Base-by-base conservation (phyloP, 2,888 invertebrate genomes). In the Lasioglossum vierecki region DNA sequence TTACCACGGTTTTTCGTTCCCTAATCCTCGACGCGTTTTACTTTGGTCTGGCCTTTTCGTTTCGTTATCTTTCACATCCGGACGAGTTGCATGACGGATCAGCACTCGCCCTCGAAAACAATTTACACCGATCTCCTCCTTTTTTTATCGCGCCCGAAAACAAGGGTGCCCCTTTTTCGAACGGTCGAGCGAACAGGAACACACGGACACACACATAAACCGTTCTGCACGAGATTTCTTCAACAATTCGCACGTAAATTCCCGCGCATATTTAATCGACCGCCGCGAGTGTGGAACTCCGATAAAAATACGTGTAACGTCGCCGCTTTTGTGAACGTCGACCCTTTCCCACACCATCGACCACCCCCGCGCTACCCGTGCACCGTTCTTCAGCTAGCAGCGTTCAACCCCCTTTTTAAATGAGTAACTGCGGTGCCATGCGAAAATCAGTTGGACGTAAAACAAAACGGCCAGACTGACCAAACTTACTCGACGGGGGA, bases 181-280 rank as follows among this genome's bases (percentile, higher is more conserved):
- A 90, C 89, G 89, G 88, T 87, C 91, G 88, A 87, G 85, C 89
- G 91, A 91, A 90, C 89, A 89, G 88, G 88, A 91, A 89, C 88
- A 88, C 88, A 90, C 87, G 88, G 4, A 22, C 57, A 11, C n/a
- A n/a, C 57, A 57, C 9, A 0, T 11, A 11, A 57, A 84, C 63
- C 41, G 78, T 71, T 77, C 49, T 76, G 68, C 49, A n/a, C 41
- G 79, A 84, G 76, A 73, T 79, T 81, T 44, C 68, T 79, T 76
- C 35, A 57, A 76, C 74, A 71, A 78, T 78, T 49, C 66, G 49
- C 83, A 30, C 79, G 84, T 60, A 68, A 68, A 76, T 81, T 81
- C 60, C 30, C 57, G 60, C 78, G 77, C 71, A 78, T 82, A 63
- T 79, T 76, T 83, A 85, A 79, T 79, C 78, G 76, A 73, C 53